These are phyloP conservation scores for Cryptops parisi DNA, from an alignment of 2,888 invertebrate genomes.

Conservation along the genomic window DNA sequence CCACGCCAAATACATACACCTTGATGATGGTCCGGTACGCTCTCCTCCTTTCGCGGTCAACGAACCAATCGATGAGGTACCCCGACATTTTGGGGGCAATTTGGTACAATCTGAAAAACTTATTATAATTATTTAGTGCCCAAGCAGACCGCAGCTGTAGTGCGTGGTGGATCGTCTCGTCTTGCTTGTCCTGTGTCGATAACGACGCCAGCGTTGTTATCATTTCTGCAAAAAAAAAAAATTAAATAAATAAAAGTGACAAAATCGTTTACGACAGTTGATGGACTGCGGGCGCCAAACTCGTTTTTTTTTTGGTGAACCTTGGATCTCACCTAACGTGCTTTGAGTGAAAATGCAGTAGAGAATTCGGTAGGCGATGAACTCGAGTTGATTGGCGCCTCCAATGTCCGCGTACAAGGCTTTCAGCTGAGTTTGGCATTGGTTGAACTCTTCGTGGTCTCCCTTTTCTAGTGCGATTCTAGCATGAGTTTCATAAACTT, in stretches of 20 bases:
- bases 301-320: too few species aligned
- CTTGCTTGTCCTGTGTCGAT: slow-evolving; percentile 55
- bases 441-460: slow-evolving; percentile 98
- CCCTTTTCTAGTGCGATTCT: slow-evolving; percentile 94
- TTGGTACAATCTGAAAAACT: slow-evolving; percentile 80
- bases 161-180: slow-evolving; percentile 71
- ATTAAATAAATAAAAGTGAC: too few species aligned
- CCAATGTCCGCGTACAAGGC: slow-evolving; percentile 69
- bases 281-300: too few species aligned
- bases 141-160: slow-evolving; percentile 81
- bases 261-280: too few species aligned
- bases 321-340: slow-evolving; percentile 87
- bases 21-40: slow-evolving; percentile 87
- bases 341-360: slow-evolving; percentile 98
- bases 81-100: slow-evolving; percentile 88
- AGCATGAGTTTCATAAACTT: slow-evolving; percentile 98
- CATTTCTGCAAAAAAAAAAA: too few species aligned
- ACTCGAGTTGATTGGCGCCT: slow-evolving; percentile 63
- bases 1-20: slow-evolving; percentile 66
- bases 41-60: slow-evolving; percentile 80
- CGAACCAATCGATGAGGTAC: slow-evolving; percentile 96
- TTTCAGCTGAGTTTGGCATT: slow-evolving; percentile 96
- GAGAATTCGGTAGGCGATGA: slow-evolving; percentile 87
- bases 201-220: slow-evolving; percentile 77
- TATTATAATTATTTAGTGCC: slow-evolving; percentile 81